Evolutionary conservation across 2,888 invertebrate species (phyloP), one percentile per base, ranked within the genome.

Genomic region (Lucinisca nassula): DNA sequence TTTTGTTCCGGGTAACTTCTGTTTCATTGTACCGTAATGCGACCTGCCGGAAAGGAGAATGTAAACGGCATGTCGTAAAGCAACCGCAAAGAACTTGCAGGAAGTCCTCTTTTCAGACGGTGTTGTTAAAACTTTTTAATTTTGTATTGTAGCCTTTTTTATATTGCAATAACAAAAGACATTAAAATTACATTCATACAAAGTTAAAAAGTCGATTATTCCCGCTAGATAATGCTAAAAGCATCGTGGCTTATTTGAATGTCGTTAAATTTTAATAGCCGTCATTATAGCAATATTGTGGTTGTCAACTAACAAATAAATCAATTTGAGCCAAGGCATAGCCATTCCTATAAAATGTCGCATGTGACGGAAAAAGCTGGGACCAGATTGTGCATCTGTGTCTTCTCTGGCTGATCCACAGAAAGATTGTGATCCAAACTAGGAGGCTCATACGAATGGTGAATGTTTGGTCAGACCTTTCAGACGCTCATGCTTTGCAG

Each of bases 171-270:
- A 58, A 58, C 58, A 58, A 58, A 58, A 58, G 58, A 27, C 58
- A 27, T 58, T 58, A 58, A 58, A 58, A 58, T 58, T 58, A 58
- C 27, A 58, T 58, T 58, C 58, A 58, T 27, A 58, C 27, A 58
- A 58, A 58, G 58, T 58, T 58, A 58, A 58, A 58, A 58, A 27
- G 58, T 27, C 58, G 58, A 58, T 58, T 58, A 58, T 58, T 58
- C 58, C 58, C 58, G 58, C 58, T 58, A 58, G 6, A 58, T 58
- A 58, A 58, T 58, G n/a, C 58, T 58, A 58, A 58, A 58, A 58
- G 58, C 58, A 58, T 58, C n/a, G 58, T 12, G 27, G 58, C 58
- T 58, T 58, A 58, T 58, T 58, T 58, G 58, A 58, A 58, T 27
- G 58, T 58, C 12, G 27, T 58, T 27, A 58, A 58, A 58, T 27